Evolutionary conservation across 2,797 vertebrate genomes (phyloP).

Genomic region (Spatula clypeata): DNA sequence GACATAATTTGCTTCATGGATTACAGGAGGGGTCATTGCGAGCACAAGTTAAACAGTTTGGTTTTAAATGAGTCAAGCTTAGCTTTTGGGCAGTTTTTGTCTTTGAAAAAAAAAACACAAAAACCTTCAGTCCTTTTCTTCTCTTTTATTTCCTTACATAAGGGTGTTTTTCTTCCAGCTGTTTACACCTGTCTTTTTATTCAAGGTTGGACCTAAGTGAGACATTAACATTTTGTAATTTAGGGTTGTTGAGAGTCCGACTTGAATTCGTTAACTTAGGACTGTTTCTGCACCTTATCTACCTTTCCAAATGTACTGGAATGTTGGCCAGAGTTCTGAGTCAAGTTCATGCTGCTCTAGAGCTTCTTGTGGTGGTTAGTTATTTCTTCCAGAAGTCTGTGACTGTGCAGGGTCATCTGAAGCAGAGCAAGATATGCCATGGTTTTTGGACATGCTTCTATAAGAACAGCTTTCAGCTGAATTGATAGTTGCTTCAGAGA

Average conservation of each 20-base stretch:
- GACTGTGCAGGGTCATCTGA: not conserved
- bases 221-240: not conserved
- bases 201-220: not conserved
- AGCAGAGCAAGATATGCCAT: not conserved
- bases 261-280: not conserved
- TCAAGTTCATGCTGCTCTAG: not conserved
- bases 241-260: not conserved
- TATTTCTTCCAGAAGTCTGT: not conserved
- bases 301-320: not conserved
- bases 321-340: not conserved
- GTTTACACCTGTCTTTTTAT: not conserved
- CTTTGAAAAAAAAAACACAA: conserved; percentile 1
- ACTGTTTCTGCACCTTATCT: not conserved
- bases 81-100: not conserved
- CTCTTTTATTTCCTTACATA: not conserved
- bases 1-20: not conserved
- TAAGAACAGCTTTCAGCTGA: not conserved
- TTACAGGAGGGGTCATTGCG: not conserved
- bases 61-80: not conserved
- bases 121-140: not conserved
- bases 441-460: not conserved
- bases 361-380: not conserved
- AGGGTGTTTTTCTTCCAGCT: not conserved
- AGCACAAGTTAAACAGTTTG: not conserved
- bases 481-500: not conserved